These are phyloP conservation scores for Tauraco hartlaubi DNA, from an alignment of 2,797 vertebrate species.

Conservation along the genomic window DNA sequence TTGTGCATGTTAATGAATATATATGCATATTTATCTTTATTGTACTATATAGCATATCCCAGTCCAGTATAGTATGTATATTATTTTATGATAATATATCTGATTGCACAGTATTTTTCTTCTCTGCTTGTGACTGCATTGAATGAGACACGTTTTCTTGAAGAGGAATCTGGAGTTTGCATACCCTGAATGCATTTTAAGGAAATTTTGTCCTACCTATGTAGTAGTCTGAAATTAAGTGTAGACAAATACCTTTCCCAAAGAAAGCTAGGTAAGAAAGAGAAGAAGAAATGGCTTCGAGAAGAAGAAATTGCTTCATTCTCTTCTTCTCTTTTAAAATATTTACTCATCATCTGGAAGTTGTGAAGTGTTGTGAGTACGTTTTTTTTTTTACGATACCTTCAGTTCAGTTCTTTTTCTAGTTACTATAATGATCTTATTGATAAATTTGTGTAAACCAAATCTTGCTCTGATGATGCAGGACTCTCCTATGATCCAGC, in stretches of 20 bases:
- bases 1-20: not conserved
- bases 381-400: not conserved
- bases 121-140: not conserved
- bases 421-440: not conserved
- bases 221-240: not conserved
- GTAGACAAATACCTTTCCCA: not conserved
- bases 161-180: not conserved
- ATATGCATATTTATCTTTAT: not conserved
- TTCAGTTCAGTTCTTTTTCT: not conserved
- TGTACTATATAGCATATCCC: not conserved
- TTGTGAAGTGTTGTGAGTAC: not conserved
- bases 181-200: not conserved
- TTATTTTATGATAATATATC: not conserved
- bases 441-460: not conserved
- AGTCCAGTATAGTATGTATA: not conserved
- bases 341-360: not conserved
- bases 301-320: not conserved
- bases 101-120: not conserved
- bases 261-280: not conserved
- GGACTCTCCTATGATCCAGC: not conserved
- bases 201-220: not conserved
- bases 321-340: not conserved
- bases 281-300: not conserved
- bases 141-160: not conserved
- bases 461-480: not conserved